These are phyloP conservation scores for Akabosia matsudoensis DNA, from an alignment of 1,140 invertebrate genomes.

Conservation along the genomic window DNA sequence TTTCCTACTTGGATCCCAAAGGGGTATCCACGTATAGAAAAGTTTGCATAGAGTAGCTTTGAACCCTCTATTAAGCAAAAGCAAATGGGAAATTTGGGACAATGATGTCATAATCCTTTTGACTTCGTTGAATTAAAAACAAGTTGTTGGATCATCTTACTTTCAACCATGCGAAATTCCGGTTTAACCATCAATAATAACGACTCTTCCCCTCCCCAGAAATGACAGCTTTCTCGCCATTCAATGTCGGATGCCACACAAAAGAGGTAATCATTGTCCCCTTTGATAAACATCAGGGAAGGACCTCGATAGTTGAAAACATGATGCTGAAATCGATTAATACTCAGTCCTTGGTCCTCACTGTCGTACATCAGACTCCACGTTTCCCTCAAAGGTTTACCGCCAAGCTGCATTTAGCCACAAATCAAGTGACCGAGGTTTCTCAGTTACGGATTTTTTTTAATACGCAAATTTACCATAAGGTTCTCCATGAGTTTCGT, in stretches of 20 bases:
- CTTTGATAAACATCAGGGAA: constrained; percentile 71
- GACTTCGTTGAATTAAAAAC: too few species aligned
- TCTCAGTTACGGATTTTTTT: background rate
- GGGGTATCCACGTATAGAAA: constrained; percentile 75
- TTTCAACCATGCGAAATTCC: constrained; percentile 61
- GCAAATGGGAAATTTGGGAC: constrained; percentile 16
- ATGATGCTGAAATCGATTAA: constrained; percentile 83
- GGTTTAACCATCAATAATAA: constrained; percentile 75
- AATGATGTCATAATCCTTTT: background rate
- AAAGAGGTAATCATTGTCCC: constrained; percentile 65
- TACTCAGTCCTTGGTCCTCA: constrained; percentile 74
- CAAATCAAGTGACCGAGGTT: background rate
- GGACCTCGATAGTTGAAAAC: constrained; percentile 79
- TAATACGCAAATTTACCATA: background rate
- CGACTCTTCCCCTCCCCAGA: constrained; percentile 75
- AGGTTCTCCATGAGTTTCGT: background rate
- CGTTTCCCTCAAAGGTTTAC: background rate
- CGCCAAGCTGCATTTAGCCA: constrained; percentile 23
- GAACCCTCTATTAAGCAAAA: constrained; percentile 60
- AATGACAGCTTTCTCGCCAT: constrained; percentile 79
- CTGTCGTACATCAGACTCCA: constrained; percentile 82
- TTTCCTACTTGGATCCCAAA: constrained; percentile 75
- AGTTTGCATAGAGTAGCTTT: constrained; percentile 80
- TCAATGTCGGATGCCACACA: constrained; percentile 74
- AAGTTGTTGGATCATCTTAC: constrained; percentile 50